phyloP scores from a whole-genome alignment of 2,113 vertebrate species.

The Elaphurus davidianus region DNA sequence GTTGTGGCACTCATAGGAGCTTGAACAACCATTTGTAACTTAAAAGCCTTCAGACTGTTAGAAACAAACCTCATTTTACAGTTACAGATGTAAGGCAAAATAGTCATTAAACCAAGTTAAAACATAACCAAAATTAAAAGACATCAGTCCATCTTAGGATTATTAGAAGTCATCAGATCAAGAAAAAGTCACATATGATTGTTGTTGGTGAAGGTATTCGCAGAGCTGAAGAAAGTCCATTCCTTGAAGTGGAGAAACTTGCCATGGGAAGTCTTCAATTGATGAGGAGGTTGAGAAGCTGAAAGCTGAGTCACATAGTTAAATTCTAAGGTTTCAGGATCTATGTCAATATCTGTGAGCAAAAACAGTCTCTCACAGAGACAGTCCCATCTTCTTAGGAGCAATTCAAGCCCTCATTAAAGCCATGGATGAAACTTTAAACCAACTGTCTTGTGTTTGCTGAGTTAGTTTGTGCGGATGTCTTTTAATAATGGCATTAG shows the following conservation, averaged over 20 bases:
- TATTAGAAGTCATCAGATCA: not conserved
- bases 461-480: not conserved
- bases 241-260: not conserved
- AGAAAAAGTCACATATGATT: not conserved
- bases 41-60: not conserved
- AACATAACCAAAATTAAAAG: not conserved
- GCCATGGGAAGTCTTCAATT: not conserved
- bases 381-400: not conserved
- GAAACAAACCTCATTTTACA: not conserved
- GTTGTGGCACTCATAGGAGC: not conserved
- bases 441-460: not conserved
- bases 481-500: not conserved
- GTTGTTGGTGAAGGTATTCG: not conserved
- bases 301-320: not conserved
- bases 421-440: not conserved
- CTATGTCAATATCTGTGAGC: not conserved
- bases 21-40: not conserved
- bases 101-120: not conserved
- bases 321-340: not conserved
- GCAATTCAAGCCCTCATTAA: not conserved
- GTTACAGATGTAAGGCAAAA: not conserved
- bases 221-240: not conserved
- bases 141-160: not conserved
- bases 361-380: not conserved
- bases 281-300: not conserved